phyloP scores from a whole-genome alignment of 1,140 invertebrate species.

The Achroia grisella region DNA sequence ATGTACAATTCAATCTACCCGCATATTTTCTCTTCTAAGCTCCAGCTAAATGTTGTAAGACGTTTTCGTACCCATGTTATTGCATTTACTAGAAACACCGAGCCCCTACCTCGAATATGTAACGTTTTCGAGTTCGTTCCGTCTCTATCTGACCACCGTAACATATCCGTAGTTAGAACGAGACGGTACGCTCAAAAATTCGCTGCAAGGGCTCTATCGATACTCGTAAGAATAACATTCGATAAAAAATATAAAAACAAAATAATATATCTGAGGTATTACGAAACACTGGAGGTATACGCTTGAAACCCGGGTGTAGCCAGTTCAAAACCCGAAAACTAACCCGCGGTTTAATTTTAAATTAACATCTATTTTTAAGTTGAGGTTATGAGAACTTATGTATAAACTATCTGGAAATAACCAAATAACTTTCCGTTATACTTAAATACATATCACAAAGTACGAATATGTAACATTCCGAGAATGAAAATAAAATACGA shows the following conservation, averaged over 20 bases:
- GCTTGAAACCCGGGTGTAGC: slow-evolving; percentile 1
- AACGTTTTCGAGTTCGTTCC: too few relatives aligned
- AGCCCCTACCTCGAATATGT: too few relatives aligned
- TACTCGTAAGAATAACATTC: background rate
- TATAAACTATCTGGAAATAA: slow-evolving; percentile 51
- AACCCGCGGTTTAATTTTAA: slow-evolving; percentile 14
- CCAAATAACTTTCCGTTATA: slow-evolving; percentile 54
- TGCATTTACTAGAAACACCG: slow-evolving; percentile 29
- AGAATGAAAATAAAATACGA: slow-evolving; percentile 41
- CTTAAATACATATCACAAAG: slow-evolving; percentile 65
- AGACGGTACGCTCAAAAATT: too few relatives aligned
- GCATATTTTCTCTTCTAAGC: slow-evolving; percentile 60
- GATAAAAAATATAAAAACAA: slow-evolving; percentile 65
- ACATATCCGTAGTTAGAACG: too few relatives aligned
- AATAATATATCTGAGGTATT: slow-evolving; percentile 68
- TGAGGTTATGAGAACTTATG: slow-evolving; percentile 43
- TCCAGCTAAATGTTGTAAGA: slow-evolving; percentile 24
- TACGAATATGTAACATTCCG: slow-evolving; percentile 65
- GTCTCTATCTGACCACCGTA: too few relatives aligned
- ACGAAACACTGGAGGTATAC: slow-evolving; percentile 55
- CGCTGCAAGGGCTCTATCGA: too few relatives aligned
- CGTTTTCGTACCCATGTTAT: slow-evolving; percentile 6
- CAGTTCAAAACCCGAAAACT: background rate
- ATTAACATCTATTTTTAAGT: slow-evolving; percentile 30
- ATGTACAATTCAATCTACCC: slow-evolving; percentile 71